A percentile compares a stretch with the other conserved stretches of the same genome.
Evolutionary conservation across 2,113 vertebrate species (phyloP).

Genomic region (Kryptolebias marmoratus): DNA sequence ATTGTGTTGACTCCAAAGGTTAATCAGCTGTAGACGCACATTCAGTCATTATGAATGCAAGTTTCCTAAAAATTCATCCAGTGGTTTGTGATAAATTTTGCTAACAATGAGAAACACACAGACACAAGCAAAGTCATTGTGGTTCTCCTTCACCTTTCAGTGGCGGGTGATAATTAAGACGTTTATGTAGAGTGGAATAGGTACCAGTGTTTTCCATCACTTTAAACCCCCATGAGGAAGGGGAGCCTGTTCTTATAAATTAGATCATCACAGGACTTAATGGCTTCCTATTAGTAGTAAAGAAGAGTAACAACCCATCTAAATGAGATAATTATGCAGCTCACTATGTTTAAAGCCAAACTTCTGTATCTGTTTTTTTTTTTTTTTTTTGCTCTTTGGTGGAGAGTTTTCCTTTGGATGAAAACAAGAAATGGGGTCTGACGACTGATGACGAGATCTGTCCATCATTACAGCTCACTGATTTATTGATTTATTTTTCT

Average conservation of each 20-base stretch:
- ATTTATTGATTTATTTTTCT: background rate
- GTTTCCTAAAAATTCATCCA: too few relatives aligned
- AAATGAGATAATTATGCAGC: background rate
- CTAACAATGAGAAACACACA: too few relatives aligned
- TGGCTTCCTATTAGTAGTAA: constrained; percentile 7
- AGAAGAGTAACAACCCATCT: background rate
- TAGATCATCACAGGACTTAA: background rate
- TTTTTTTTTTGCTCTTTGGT: background rate
- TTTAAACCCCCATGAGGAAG: background rate
- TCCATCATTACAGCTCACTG: background rate
- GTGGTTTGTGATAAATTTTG: too few relatives aligned
- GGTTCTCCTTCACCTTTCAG: too few relatives aligned
- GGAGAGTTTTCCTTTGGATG: background rate
- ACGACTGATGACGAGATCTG: background rate
- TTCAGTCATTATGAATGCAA: too few relatives aligned
- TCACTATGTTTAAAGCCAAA: constrained; percentile 4
- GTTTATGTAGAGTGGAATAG: too few relatives aligned
- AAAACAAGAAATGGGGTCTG: background rate
- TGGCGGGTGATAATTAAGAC: too few relatives aligned
- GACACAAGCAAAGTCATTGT: too few relatives aligned
- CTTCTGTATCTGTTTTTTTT: background rate
- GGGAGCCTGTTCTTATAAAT: background rate
- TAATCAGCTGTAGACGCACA: too few relatives aligned
- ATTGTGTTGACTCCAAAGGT: too few relatives aligned
- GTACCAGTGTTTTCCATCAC: background rate